Evolutionary conservation across 2,113 vertebrate species (phyloP).

Genomic region (Mustela nigripes): DNA sequence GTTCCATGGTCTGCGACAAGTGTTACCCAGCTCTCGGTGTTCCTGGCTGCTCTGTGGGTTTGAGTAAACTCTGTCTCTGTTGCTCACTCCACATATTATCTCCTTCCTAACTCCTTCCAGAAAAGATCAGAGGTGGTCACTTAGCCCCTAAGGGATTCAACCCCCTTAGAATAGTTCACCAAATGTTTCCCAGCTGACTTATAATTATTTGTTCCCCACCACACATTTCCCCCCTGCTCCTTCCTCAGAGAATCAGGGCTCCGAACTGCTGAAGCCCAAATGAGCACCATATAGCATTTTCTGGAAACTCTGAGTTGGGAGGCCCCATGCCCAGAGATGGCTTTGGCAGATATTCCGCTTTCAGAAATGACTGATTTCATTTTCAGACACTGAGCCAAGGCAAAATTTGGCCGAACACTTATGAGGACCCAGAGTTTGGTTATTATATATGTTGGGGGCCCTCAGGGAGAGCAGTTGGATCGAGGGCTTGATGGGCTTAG

Average conservation of each 20-base stretch:
- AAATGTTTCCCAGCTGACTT: conserved; percentile 67
- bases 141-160: conserved; percentile 44
- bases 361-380: conserved; percentile 63
- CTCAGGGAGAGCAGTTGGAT: neutral
- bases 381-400: conserved; percentile 65
- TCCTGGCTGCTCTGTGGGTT: conserved; percentile 21
- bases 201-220: conserved; percentile 70
- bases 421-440: conserved; percentile 32
- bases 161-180: neutral
- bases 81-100: neutral
- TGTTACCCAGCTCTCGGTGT: neutral
- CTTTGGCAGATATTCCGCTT: conserved; percentile 31
- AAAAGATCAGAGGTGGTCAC: conserved; percentile 45
- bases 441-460: neutral
- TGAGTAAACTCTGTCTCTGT: conserved; percentile 6
- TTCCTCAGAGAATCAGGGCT: conserved; percentile 64
- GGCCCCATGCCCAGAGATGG: conserved; percentile 55
- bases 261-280: conserved; percentile 52
- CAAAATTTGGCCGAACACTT: conserved; percentile 51
- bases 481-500: neutral
- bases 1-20: neutral
- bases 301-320: conserved; percentile 66
- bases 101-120: conserved; percentile 49
- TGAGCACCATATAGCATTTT: conserved; percentile 62
- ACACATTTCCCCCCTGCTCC: conserved; percentile 52